Evolutionary conservation across 2,113 vertebrate genomes (phyloP), one percentile per base, ranked within the genome.

Genomic region (Phylloscopus trochilus): DNA sequence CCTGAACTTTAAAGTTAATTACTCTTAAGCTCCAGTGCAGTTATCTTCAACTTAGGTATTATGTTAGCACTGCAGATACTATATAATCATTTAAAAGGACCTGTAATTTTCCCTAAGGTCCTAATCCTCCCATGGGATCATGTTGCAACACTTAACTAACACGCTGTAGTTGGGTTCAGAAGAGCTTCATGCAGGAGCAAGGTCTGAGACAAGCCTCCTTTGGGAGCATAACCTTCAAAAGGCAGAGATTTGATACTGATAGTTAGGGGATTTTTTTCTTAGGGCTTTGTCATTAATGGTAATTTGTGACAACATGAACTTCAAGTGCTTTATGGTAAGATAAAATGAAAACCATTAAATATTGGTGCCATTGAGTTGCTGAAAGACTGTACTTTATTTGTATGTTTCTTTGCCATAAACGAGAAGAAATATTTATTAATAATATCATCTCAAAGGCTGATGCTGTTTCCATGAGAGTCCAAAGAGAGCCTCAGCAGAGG

Each of bases 51-150:
- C 75, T 92, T 77, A 15, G 27, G 58, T 80, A 60, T 92, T 87
- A 66, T 55, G 52, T 74, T 91, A 83, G 63, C 43, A 17, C 35
- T 86, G 55, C 43, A 83, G 52, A 86, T 93, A 63, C 68, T 77
- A 77, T 93, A 94, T 83, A 88, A 67, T 80, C 13, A 70, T 87
- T 94, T 86, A 4, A 81, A 96, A 80, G 17, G 63, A 80, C 43
- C 55, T 63, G 53, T 63, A 63, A 60, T 94, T 91, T 92, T 95
- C 93, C 53, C 80, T 62, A 64, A 96, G 73, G 37, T 80, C 68
- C 73, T 88, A 78, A 81, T 87, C 49, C 41, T 84, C 79, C 64
- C 18, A 9, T 78, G 83, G 49, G 72, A 68, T 90, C 41, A 7
- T 22, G 69, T 81, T 83, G 67, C 84, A 92, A 66, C 51, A 24